A percentile compares a stretch with the other conserved stretches of the same genome.
Conservation (phyloP, 2,888 invertebrate genomes). For the Drosophila suboccidentalis region DNA sequence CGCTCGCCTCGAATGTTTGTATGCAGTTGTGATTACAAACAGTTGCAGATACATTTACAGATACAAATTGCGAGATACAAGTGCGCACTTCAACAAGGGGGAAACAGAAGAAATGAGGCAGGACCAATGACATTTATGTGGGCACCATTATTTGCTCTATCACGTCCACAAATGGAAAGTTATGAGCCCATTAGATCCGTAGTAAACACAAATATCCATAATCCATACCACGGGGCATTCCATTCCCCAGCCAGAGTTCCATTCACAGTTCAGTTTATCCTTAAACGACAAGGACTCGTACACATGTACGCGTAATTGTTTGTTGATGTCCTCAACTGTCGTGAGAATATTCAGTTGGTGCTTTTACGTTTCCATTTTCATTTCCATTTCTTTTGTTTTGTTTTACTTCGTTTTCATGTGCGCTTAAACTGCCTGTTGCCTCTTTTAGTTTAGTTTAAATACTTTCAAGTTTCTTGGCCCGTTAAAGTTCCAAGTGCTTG, state of each 20-base stretch:
- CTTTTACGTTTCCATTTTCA: constrained; percentile 16
- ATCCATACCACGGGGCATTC: constrained; percentile 59
- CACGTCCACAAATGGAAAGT: constrained; percentile 71
- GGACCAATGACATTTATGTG: constrained; percentile 62
- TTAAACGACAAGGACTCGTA: constrained; percentile 27
- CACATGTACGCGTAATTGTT: constrained; percentile 79
- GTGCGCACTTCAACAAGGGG: constrained; percentile 8
- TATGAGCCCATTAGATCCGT: constrained; percentile 76
- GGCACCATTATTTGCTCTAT: constrained; percentile 80
- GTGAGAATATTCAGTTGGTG: constrained; percentile 73
- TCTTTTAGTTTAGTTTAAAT: constrained; percentile 14
- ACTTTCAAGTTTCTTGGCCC: constrained; percentile 1
- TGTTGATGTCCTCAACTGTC: constrained; percentile 74
- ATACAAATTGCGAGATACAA: constrained; percentile 20
- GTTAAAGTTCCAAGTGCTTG: constrained; percentile 7
- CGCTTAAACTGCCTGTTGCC: constrained; percentile 48
- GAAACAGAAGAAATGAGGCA: background rate
- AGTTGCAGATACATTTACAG: constrained; percentile 31
- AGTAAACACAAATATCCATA: constrained; percentile 80
- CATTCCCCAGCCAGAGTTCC: constrained; percentile 19
- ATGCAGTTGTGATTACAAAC: constrained; percentile 65
- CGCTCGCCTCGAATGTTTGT: constrained; percentile 42
- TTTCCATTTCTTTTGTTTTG: constrained; percentile 4
- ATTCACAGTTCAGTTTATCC: background rate
- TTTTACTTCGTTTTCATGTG: constrained; percentile 23